These are phyloP conservation scores for Drosophila lacertosa DNA, from an alignment of 1,140 invertebrate genomes.

Conservation along the genomic window DNA sequence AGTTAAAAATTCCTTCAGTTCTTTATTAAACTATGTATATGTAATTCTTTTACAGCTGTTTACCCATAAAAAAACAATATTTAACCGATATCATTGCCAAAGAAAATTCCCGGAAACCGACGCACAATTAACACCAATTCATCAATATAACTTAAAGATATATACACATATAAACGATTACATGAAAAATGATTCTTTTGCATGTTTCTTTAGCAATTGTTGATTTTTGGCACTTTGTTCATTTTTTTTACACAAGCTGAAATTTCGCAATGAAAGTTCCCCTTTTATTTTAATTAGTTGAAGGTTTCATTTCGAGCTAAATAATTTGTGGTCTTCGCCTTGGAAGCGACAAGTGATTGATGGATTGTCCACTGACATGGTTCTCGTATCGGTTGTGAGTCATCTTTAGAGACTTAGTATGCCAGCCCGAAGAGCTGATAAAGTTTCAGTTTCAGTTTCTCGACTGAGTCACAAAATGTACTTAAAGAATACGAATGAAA, in stretches of 20 bases:
- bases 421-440: too few relatives aligned
- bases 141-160: neutral
- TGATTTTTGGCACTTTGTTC: constrained; percentile 52
- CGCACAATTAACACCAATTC: constrained; percentile 44
- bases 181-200: constrained; percentile 56
- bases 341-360: constrained; percentile 61
- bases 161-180: constrained; percentile 12
- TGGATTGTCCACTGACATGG: constrained; percentile 44
- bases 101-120: too few relatives aligned
- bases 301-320: constrained; percentile 22
- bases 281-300: constrained; percentile 72
- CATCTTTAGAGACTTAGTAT: too few relatives aligned
- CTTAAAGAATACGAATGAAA: neutral
- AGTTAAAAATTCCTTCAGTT: too few relatives aligned
- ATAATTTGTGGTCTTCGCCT: constrained; percentile 21
- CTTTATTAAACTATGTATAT: too few relatives aligned
- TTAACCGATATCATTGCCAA: neutral
- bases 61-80: too few relatives aligned
- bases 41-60: too few relatives aligned
- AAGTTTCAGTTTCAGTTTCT: neutral
- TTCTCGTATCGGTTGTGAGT: constrained; percentile 36
- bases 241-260: constrained; percentile 11
- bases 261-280: constrained; percentile 35
- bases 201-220: constrained; percentile 16
- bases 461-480: constrained; percentile 48